These are phyloP conservation scores for Drosophila histrio DNA, from an alignment of 2,888 invertebrate genomes.

Conservation along the genomic window DNA sequence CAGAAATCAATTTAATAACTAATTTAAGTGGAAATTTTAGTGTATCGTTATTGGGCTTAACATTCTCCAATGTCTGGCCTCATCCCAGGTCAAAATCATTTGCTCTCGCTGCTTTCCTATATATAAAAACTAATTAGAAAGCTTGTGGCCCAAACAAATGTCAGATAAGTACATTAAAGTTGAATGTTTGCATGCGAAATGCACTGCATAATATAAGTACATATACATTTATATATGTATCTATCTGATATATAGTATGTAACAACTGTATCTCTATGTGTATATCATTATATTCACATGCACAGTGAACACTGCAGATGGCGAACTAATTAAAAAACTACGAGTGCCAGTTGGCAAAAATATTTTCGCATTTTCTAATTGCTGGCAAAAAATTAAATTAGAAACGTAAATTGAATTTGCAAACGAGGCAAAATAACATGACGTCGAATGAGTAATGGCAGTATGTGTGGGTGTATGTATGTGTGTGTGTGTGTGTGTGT, in stretches of 20 bases:
- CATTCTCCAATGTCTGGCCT: background rate
- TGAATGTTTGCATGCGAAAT: slow-evolving; percentile 28
- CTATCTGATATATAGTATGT: background rate
- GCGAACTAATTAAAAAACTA: slow-evolving; percentile 70
- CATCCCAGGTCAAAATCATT: too few species aligned
- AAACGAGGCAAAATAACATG: slow-evolving; percentile 61
- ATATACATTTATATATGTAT: slow-evolving; percentile 9
- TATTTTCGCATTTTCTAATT: slow-evolving; percentile 70
- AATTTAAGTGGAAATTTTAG: background rate
- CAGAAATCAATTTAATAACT: background rate
- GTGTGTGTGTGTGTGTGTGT: slow-evolving; percentile 5
- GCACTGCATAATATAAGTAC: slow-evolving; percentile 3
- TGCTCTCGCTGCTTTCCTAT: background rate
- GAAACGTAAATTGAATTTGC: slow-evolving; percentile 73
- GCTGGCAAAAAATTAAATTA: slow-evolving; percentile 62
- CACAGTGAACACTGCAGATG: slow-evolving; percentile 22
- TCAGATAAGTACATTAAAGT: slow-evolving; percentile 32
- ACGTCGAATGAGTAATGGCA: slow-evolving; percentile 66
- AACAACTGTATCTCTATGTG: background rate
- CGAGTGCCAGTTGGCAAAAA: slow-evolving; percentile 57
- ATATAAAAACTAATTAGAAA: slow-evolving; percentile 13
- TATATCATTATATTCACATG: slow-evolving; percentile 38
- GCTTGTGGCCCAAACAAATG: slow-evolving; percentile 6
- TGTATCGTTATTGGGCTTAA: background rate
- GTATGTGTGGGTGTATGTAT: background rate